These are phyloP conservation scores for Picathartes gymnocephalus DNA, from an alignment of 2,113 vertebrate genomes.

Conservation along the genomic window DNA sequence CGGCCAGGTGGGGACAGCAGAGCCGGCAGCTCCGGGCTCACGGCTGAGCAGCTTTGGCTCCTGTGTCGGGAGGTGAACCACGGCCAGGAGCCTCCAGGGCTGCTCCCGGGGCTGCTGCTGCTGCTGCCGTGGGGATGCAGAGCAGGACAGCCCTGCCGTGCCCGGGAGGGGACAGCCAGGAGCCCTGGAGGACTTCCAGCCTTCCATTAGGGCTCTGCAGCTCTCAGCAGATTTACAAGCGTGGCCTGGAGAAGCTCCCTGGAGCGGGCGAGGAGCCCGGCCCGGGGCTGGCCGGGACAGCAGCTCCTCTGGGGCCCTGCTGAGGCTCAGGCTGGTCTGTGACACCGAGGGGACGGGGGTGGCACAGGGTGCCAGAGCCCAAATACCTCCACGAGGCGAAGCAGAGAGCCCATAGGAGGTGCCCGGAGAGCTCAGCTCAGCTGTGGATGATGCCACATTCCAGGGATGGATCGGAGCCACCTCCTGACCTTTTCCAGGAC, in stretches of 20 bases:
- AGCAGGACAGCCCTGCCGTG: not conserved
- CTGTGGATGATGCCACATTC: accelerated
- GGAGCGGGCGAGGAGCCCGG: not conserved
- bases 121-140: not conserved
- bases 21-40: not conserved
- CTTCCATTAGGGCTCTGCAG: not conserved
- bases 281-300: accelerated
- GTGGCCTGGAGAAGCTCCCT: not conserved
- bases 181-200: not conserved
- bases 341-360: accelerated
- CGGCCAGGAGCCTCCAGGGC: not conserved
- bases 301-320: accelerated
- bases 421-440: not conserved
- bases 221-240: not conserved
- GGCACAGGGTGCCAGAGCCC: accelerated
- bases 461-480: not conserved
- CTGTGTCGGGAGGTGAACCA: not conserved
- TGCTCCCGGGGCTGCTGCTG: not conserved
- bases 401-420: accelerated
- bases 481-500: not conserved
- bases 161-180: not conserved
- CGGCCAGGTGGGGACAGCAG: not conserved
- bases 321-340: accelerated
- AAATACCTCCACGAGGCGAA: not conserved
- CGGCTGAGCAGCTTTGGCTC: not conserved